Evolutionary conservation across 2,113 vertebrate species (phyloP).

Genomic region (Brachypteracias leptosomus): DNA sequence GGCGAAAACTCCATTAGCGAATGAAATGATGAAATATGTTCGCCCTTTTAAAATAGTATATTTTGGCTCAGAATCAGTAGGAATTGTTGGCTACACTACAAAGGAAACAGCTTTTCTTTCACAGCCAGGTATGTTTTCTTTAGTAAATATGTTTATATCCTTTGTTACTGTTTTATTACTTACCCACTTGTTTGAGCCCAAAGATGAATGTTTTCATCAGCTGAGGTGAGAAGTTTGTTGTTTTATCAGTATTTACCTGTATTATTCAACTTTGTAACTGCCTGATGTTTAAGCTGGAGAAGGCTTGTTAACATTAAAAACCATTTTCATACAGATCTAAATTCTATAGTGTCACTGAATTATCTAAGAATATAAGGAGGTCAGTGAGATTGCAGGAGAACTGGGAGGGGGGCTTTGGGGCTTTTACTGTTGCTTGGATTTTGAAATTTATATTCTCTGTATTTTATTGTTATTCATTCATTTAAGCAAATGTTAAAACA

Average conservation of each 20-base stretch:
- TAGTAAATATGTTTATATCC: neutral
- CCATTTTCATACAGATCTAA: neutral
- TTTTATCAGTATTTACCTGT: neutral
- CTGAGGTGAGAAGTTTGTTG: neutral
- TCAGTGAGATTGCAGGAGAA: neutral
- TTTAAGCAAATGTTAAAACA: neutral
- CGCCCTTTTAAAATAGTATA: constrained; percentile 77
- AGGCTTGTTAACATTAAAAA: neutral
- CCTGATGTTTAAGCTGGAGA: neutral
- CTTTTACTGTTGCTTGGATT: neutral
- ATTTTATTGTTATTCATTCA: neutral
- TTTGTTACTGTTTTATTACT: neutral
- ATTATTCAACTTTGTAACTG: neutral
- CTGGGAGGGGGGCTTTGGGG: accelerated
- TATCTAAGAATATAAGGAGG: neutral
- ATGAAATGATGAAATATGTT: constrained; percentile 74
- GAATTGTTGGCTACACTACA: constrained; percentile 91
- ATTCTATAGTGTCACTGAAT: neutral
- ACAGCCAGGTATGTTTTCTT: constrained; percentile 78
- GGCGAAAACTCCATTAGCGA: constrained; percentile 56
- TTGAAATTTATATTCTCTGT: neutral
- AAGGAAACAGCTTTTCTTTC: constrained; percentile 87
- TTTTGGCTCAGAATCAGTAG: constrained; percentile 77
- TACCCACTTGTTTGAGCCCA: neutral
- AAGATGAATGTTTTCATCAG: neutral